These are phyloP conservation scores for Paramisgurnus dabryanus DNA, from an alignment of 2,113 vertebrate genomes.

Conservation along the genomic window DNA sequence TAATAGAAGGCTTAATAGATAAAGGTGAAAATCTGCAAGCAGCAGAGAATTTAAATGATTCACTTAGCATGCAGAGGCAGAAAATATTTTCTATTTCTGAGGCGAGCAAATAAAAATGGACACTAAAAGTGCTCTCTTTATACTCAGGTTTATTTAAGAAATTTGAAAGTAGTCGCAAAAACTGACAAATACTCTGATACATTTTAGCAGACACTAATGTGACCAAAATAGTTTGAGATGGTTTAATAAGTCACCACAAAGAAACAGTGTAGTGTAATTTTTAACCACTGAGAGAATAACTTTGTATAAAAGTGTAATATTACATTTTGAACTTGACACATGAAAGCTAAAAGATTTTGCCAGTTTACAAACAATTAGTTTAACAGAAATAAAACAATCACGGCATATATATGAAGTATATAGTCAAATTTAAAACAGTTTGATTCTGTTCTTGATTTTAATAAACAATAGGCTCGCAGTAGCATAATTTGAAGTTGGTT, in stretches of 20 bases:
- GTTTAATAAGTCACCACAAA: conserved; percentile 1
- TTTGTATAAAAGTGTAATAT: background rate
- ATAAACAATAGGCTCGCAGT: background rate
- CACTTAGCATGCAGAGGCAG: conserved; percentile 38
- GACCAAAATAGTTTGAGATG: conserved; percentile 16
- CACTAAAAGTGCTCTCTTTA: conserved; percentile 48
- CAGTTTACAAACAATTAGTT: background rate
- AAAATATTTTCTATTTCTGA: conserved; percentile 30
- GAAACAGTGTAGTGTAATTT: conserved; percentile 22
- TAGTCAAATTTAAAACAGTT: background rate
- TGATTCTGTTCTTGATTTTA: background rate
- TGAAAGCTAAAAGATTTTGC: conserved; percentile 5
- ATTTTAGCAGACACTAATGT: conserved; percentile 43
- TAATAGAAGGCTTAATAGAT: conserved; percentile 18
- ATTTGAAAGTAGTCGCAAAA: conserved; percentile 31
- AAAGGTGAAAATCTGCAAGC: conserved; percentile 40
- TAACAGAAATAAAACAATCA: background rate
- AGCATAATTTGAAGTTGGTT: no score
- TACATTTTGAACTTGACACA: conserved; percentile 3
- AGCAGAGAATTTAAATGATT: conserved; percentile 25
- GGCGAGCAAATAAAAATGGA: conserved; percentile 46
- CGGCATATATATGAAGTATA: background rate
- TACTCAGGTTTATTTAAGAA: conserved; percentile 53
- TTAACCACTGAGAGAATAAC: conserved; percentile 4
- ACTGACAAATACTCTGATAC: conserved; percentile 26